Percentiles rank a stretch among this genome's conserved stretches.
Evolutionary conservation across 2,113 vertebrate species (phyloP).

Genomic region (Callopanchax toddi): DNA sequence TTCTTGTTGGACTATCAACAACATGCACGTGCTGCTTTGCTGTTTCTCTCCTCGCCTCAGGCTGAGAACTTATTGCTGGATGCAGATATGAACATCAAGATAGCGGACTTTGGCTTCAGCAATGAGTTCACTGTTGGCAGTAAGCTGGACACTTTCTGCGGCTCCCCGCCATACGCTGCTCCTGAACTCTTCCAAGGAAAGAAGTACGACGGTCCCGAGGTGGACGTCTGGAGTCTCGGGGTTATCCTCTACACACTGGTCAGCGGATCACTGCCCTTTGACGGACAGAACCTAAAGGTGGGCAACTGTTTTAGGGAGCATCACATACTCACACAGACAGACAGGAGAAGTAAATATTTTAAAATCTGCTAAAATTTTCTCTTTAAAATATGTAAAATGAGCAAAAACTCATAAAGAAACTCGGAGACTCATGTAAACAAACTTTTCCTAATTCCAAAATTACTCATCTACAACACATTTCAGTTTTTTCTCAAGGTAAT

Average conservation of each 20-base stretch:
- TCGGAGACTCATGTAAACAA: too few relatives aligned
- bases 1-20: not conserved
- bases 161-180: constrained; percentile 94
- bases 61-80: constrained; percentile 97
- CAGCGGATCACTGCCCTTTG: constrained; percentile 94
- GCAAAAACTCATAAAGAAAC: not conserved
- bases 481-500: too few relatives aligned
- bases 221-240: constrained; percentile 97
- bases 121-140: constrained; percentile 96
- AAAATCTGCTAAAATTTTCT: too few relatives aligned
- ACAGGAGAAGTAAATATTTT: too few relatives aligned
- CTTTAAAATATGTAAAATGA: not conserved
- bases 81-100: constrained; percentile 99
- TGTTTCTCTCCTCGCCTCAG: constrained; percentile 71
- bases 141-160: constrained; percentile 97
- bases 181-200: constrained; percentile 98
- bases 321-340: too few relatives aligned
- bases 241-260: constrained; percentile 96
- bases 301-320: not conserved
- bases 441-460: too few relatives aligned
- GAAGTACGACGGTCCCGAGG: constrained; percentile 95
- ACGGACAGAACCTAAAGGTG: constrained; percentile 97
- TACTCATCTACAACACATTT: too few relatives aligned
- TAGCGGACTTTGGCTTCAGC: constrained; percentile 98
- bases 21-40: not conserved